Percentiles rank a stretch among this genome's conserved stretches.
phyloP scores from a whole-genome alignment of 2,888 invertebrate genomes.

The Clistopyga incitator region DNA sequence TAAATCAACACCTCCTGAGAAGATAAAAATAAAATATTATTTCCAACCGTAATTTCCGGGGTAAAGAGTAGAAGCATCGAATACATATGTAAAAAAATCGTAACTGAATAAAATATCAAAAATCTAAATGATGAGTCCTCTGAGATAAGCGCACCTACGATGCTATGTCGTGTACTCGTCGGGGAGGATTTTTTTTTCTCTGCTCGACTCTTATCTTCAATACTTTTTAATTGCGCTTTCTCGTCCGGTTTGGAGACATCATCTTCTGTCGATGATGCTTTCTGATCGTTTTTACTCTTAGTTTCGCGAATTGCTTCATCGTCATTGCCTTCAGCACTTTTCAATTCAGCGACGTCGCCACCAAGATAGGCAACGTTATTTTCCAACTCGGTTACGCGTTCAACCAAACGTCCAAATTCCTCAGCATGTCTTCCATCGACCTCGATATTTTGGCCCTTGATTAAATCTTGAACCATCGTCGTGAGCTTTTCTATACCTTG shows the following conservation, averaged over 20 bases:
- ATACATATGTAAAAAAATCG: background rate
- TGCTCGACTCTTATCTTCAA: constrained; percentile 8
- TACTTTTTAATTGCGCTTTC: background rate
- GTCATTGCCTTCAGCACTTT: constrained; percentile 13
- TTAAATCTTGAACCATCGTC: constrained; percentile 75
- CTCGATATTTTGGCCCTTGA: constrained; percentile 68
- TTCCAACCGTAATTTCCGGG: background rate
- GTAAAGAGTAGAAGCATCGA: no score
- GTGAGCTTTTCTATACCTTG: constrained; percentile 86
- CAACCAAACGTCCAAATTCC: constrained; percentile 84
- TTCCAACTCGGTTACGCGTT: constrained; percentile 71
- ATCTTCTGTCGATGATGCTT: constrained; percentile 1
- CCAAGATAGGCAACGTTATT: constrained; percentile 58
- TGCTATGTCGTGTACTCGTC: constrained; percentile 45
- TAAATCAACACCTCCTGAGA: constrained; percentile 67
- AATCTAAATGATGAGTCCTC: background rate
- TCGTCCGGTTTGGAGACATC: background rate
- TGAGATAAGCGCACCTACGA: constrained; percentile 49
- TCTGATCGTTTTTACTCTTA: background rate
- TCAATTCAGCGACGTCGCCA: constrained; percentile 60
- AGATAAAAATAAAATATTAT: constrained; percentile 4
- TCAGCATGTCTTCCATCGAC: constrained; percentile 72
- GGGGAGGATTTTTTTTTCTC: constrained; percentile 33
- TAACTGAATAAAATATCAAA: background rate
- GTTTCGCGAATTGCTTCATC: constrained; percentile 14